Conservation (phyloP, 2,113 vertebrate species). For the Ascaphus truei region DNA sequence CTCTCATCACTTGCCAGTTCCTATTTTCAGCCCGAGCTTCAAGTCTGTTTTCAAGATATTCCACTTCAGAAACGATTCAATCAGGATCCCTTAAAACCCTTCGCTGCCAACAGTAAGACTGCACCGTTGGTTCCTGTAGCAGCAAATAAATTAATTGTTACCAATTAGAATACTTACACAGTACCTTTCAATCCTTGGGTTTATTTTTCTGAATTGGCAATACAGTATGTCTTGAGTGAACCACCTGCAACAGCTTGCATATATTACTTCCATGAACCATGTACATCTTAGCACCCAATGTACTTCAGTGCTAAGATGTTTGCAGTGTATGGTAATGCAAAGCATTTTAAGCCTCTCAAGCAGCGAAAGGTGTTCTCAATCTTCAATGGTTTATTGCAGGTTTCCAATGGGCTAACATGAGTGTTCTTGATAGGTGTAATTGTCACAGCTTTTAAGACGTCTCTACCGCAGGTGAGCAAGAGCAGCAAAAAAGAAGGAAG, state of each 20-base stretch:
- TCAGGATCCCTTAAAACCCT: background rate
- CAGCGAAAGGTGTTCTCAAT: background rate
- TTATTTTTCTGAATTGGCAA: no score
- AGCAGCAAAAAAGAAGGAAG: background rate
- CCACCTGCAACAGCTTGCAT: background rate
- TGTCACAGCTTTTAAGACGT: slow-evolving; percentile 15
- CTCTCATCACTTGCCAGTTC: slow-evolving; percentile 32
- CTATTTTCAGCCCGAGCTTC: slow-evolving; percentile 14
- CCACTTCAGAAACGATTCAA: background rate
- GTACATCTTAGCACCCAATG: background rate
- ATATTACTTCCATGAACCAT: background rate
- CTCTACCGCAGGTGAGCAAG: slow-evolving; percentile 8
- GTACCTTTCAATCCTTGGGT: no score
- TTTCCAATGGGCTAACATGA: slow-evolving; percentile 3
- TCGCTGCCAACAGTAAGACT: background rate
- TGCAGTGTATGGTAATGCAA: background rate
- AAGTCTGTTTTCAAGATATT: slow-evolving; percentile 12
- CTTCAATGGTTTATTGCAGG: background rate
- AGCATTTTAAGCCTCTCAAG: background rate
- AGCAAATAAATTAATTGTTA: no score
- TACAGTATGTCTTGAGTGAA: background rate
- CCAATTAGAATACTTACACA: no score
- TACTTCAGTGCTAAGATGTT: background rate
- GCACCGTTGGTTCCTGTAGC: no score
- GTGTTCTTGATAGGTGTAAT: slow-evolving; percentile 14